Conservation (phyloP, 2,797 vertebrate species). For the Enteromius paludinosus region DNA sequence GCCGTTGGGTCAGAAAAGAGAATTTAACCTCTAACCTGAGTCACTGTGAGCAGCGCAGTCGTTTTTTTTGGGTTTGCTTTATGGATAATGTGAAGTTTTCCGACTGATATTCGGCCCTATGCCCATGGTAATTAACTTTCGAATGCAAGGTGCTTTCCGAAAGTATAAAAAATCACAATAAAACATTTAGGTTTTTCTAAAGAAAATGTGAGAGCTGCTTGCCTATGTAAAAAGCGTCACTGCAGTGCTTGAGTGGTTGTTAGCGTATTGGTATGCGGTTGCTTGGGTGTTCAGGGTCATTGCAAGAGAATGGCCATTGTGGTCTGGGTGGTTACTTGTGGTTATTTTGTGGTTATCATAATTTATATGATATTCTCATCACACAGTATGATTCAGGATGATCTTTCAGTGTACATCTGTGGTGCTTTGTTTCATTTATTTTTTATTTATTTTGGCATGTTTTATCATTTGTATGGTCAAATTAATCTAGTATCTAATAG, state of each 20-base stretch:
- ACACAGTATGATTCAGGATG: background rate
- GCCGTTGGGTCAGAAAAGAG: conserved; percentile 31
- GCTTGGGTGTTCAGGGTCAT: background rate
- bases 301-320: background rate
- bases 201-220: background rate
- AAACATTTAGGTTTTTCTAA: background rate
- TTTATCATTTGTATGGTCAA: background rate
- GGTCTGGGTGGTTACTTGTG: background rate
- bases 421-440: background rate
- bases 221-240: background rate
- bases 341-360: conserved; percentile 16
- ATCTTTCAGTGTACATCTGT: background rate
- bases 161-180: background rate
- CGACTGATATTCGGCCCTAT: background rate
- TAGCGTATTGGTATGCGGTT: background rate
- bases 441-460: background rate
- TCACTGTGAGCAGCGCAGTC: conserved; percentile 8
- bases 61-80: conserved; percentile 22
- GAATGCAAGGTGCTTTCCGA: background rate
- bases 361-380: background rate
- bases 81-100: conserved; percentile 40
- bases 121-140: conserved; percentile 38
- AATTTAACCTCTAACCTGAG: conserved; percentile 23
- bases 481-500: background rate
- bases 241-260: background rate